Percentiles rank a stretch among this genome's conserved stretches.
Evolutionary conservation across 2,797 vertebrate species (phyloP).

Genomic region (Sebastolobus altivelis): DNA sequence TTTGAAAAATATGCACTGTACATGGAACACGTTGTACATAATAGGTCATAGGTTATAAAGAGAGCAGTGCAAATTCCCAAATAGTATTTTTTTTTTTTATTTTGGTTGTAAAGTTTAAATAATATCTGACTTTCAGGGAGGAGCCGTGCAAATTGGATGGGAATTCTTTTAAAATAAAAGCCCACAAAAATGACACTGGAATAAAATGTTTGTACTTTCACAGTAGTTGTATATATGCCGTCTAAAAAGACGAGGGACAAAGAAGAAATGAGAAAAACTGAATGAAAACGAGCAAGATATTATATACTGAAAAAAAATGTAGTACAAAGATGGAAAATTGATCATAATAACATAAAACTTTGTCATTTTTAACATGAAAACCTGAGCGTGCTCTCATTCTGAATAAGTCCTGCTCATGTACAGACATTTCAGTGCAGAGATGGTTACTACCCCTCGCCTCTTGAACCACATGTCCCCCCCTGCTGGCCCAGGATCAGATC

Average conservation of each 20-base stretch:
- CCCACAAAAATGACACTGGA: neutral
- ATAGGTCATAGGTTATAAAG: neutral
- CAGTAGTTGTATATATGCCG: neutral
- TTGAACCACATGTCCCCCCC: slow-evolving; percentile 71
- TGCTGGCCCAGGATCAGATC: slow-evolving; percentile 70
- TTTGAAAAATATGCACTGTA: slow-evolving; percentile 6
- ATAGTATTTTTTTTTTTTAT: neutral
- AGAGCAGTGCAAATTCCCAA: neutral
- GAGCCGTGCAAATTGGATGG: neutral
- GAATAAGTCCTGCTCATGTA: neutral
- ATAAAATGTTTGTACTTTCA: neutral
- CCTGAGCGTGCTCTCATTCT: neutral
- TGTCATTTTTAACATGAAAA: neutral
- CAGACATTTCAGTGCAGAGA: slow-evolving; percentile 6
- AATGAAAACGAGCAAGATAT: neutral
- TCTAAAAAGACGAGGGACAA: neutral
- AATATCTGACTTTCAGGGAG: neutral
- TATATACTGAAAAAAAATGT: neutral
- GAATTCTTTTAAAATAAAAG: neutral
- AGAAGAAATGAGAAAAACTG: neutral
- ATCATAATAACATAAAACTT: neutral
- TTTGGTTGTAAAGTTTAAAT: neutral
- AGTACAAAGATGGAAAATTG: neutral
- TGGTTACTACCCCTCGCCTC: slow-evolving; percentile 31
- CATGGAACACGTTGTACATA: neutral